Percentiles rank a stretch among this genome's conserved stretches.
phyloP scores from a whole-genome alignment of 2,888 invertebrate genomes.

The Archaeoteleia sp. region DNA sequence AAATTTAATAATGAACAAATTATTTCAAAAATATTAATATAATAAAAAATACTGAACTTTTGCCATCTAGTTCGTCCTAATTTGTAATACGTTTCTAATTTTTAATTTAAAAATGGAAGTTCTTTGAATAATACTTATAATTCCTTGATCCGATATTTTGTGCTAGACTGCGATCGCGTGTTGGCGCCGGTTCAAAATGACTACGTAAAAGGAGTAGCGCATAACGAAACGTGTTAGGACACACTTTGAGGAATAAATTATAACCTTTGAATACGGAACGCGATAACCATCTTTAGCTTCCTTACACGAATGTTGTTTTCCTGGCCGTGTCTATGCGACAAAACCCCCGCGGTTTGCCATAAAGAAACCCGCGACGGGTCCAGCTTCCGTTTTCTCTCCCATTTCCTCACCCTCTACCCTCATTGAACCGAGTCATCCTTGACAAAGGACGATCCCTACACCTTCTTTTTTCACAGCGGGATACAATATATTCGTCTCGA shows the following conservation, averaged over 20 bases:
- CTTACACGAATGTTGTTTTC: slow-evolving; percentile 26
- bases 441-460: slow-evolving; percentile 6
- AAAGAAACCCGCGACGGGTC: slow-evolving; percentile 39
- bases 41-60: too few relatives aligned
- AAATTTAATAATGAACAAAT: too few relatives aligned
- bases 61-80: too few relatives aligned
- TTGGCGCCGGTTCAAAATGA: slow-evolving; percentile 25
- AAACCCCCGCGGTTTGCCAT: slow-evolving; percentile 38
- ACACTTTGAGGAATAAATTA: slow-evolving; percentile 36
- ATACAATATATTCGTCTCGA: slow-evolving; percentile 9
- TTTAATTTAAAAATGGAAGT: background rate
- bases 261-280: slow-evolving; percentile 28
- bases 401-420: slow-evolving; percentile 17
- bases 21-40: too few relatives aligned
- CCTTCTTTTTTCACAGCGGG: slow-evolving; percentile 41
- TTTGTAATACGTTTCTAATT: too few relatives aligned
- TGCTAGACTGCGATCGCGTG: slow-evolving; percentile 10
- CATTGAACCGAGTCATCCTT: slow-evolving; percentile 26
- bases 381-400: slow-evolving; percentile 45
- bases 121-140: slow-evolving; percentile 6
- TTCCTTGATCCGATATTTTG: slow-evolving; percentile 5
- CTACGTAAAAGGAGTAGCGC: slow-evolving; percentile 2
- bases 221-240: slow-evolving; percentile 17
- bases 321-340: slow-evolving; percentile 13
- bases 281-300: slow-evolving; percentile 30